Percentiles rank a stretch among this genome's conserved stretches.
phyloP scores from a whole-genome alignment of 2,888 invertebrate species.

The Lepetodrilus schrolli region DNA sequence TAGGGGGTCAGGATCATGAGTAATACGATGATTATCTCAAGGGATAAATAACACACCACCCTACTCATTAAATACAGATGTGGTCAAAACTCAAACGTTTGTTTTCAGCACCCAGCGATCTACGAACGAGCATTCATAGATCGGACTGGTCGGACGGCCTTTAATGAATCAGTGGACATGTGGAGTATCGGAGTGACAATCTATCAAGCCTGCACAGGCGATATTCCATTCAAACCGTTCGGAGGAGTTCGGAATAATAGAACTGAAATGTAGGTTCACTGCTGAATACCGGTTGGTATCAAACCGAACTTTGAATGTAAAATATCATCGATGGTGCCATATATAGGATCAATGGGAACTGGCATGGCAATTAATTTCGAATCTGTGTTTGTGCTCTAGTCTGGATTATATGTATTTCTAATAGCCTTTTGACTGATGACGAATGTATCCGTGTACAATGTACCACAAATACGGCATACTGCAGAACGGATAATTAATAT shows the following conservation, averaged over 20 bases:
- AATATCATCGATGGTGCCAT: too few relatives aligned
- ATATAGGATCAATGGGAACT: too few relatives aligned
- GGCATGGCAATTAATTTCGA: neutral
- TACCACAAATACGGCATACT: too few relatives aligned
- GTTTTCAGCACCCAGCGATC: constrained; percentile 87
- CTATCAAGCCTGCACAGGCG: constrained; percentile 94
- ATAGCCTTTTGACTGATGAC: too few relatives aligned
- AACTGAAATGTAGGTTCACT: constrained; percentile 86
- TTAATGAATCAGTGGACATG: constrained; percentile 89
- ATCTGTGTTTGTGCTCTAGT: neutral
- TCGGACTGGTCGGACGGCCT: constrained; percentile 87
- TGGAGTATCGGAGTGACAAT: constrained; percentile 96
- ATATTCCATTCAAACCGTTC: constrained; percentile 92
- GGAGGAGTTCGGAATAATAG: constrained; percentile 90
- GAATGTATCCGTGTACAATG: too few relatives aligned
- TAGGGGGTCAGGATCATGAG: too few relatives aligned
- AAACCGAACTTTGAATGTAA: too few relatives aligned
- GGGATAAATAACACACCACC: too few relatives aligned
- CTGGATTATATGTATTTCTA: neutral
- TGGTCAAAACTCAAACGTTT: too few relatives aligned
- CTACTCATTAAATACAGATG: too few relatives aligned
- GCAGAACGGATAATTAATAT: too few relatives aligned
- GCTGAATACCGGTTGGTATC: neutral
- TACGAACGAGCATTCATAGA: constrained; percentile 91
- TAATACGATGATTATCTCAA: too few relatives aligned